A percentile compares a stretch with the other conserved stretches of the same genome.
Conservation (phyloP, 1,140 invertebrate species). For the Muscidifurax raptorellus region DNA sequence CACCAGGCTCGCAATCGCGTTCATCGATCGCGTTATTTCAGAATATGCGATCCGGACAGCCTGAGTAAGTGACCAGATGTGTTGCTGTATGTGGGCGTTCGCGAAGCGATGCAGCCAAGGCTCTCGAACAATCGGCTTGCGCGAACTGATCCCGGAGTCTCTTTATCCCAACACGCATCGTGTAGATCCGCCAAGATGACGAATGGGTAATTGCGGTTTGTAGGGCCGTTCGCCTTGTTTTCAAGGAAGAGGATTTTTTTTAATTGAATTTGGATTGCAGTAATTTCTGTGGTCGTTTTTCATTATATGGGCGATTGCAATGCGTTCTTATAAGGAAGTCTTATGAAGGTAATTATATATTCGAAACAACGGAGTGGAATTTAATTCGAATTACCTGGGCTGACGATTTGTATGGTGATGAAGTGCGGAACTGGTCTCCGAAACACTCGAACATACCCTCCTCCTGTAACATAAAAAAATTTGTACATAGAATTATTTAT, state of each 20-base stretch:
- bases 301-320: too few species aligned
- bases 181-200: neutral
- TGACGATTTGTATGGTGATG: constrained; percentile 63
- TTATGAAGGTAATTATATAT: too few species aligned
- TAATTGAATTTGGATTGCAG: too few species aligned
- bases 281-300: too few species aligned
- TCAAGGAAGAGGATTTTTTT: neutral
- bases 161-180: neutral
- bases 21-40: constrained; percentile 13
- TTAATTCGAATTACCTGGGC: constrained; percentile 62
- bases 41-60: neutral
- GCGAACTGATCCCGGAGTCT: neutral
- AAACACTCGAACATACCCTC: constrained; percentile 64
- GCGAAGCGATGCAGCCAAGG: neutral
- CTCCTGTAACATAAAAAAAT: constrained; percentile 61
- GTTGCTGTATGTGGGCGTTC: neutral
- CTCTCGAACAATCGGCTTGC: neutral
- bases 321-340: too few species aligned
- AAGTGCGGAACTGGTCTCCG: constrained; percentile 47
- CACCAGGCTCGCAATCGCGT: constrained; percentile 13
- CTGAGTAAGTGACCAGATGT: neutral
- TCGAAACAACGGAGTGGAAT: neutral
- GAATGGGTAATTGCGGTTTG: constrained; percentile 10
- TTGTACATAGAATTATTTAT: too few species aligned
- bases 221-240: neutral